Percentiles rank a stretch among this genome's conserved stretches.
phyloP scores from a whole-genome alignment of 2,113 vertebrate species.

The Oophaga pumilio region DNA sequence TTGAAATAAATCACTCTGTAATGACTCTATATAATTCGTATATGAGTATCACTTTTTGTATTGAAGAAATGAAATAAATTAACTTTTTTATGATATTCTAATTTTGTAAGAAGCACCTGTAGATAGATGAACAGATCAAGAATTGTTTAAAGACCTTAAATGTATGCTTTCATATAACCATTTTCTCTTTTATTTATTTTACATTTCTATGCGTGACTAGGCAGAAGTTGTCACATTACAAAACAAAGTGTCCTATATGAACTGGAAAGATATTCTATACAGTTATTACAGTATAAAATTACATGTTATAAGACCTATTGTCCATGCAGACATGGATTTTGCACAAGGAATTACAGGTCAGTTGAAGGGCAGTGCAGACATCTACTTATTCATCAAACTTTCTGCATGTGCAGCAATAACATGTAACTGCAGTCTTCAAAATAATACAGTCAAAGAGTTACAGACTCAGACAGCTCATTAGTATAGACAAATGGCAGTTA shows the following conservation, averaged over 20 bases:
- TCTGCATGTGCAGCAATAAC: slow-evolving; percentile 9
- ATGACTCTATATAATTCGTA: too few species aligned
- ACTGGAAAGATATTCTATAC: slow-evolving; percentile 1
- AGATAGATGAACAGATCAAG: too few species aligned
- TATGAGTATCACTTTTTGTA: too few species aligned
- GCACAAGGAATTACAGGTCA: slow-evolving; percentile 4
- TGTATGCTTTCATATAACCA: too few species aligned
- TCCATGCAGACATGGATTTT: slow-evolving; percentile 12
- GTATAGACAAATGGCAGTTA: slow-evolving; percentile 6
- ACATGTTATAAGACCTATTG: slow-evolving; percentile 23
- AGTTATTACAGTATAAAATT: slow-evolving; percentile 18
- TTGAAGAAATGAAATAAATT: too few species aligned
- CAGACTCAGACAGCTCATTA: slow-evolving; percentile 10
- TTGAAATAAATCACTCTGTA: too few species aligned
- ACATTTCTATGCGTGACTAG: neutral
- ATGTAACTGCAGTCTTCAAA: slow-evolving; percentile 18
- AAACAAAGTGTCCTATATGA: neutral
- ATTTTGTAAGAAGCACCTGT: too few species aligned
- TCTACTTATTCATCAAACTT: slow-evolving; percentile 25
- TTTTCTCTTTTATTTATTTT: neutral
- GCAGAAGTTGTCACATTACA: neutral
- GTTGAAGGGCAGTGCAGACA: slow-evolving; percentile 12
- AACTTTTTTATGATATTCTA: too few species aligned
- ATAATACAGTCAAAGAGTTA: slow-evolving; percentile 9
- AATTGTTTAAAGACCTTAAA: too few species aligned